phyloP scores from a whole-genome alignment of 2,797 vertebrate species.

The Semaprochilodus insignis region DNA sequence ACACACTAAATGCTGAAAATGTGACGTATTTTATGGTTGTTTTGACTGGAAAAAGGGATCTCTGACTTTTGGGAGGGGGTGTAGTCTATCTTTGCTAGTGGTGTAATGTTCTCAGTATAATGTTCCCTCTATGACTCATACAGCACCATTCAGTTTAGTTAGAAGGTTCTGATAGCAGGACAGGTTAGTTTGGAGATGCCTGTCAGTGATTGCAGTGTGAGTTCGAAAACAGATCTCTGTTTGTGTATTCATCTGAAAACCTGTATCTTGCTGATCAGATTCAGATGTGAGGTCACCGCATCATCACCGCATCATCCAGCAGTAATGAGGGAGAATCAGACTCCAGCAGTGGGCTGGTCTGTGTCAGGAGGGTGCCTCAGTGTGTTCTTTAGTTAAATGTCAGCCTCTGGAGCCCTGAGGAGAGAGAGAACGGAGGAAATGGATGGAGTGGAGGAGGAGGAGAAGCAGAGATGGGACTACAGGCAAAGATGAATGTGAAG shows the following conservation, averaged over 20 bases:
- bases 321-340: slow-evolving; percentile 28
- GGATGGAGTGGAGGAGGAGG: slow-evolving; percentile 9
- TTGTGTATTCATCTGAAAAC: background rate
- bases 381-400: slow-evolving; percentile 40
- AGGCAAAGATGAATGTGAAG: slow-evolving; percentile 36
- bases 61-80: background rate
- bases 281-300: slow-evolving; percentile 18
- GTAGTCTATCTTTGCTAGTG: too few species aligned
- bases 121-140: background rate
- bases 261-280: background rate
- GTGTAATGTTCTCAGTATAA: too few species aligned
- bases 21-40: too few species aligned
- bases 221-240: background rate
- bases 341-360: slow-evolving; percentile 1
- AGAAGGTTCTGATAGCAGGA: background rate
- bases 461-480: slow-evolving; percentile 63
- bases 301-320: background rate
- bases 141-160: background rate
- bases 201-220: background rate
- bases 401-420: slow-evolving; percentile 34
- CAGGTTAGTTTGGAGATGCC: background rate
- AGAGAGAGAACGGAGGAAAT: slow-evolving; percentile 4
- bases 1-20: too few species aligned
- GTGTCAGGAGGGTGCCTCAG: slow-evolving; percentile 26
- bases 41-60: too few species aligned